phyloP scores from a whole-genome alignment of 2,113 vertebrate species.

The Entomyzon cyanotis region DNA sequence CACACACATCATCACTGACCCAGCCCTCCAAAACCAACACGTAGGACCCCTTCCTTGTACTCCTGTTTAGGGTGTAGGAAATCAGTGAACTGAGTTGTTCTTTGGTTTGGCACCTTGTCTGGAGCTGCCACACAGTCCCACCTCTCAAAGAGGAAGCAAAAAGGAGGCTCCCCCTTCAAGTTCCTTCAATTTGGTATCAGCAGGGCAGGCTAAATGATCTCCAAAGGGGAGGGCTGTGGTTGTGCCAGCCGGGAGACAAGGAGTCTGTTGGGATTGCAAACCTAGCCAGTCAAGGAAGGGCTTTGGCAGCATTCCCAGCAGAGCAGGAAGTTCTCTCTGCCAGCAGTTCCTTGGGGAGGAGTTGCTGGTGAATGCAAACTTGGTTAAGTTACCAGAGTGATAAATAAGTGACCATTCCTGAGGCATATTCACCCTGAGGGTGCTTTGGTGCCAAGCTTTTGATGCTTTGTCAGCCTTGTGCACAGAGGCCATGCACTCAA shows the following conservation, averaged over 20 bases:
- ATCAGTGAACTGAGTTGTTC: not conserved
- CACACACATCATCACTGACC: not conserved
- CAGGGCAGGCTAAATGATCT: not conserved
- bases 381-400: accelerated
- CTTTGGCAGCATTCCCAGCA: constrained; percentile 2
- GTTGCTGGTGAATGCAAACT: not conserved
- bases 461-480: no score
- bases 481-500: not conserved
- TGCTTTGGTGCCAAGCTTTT: not conserved
- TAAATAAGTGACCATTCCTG: not conserved
- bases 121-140: not conserved
- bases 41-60: not conserved
- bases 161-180: not conserved
- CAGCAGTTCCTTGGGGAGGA: not conserved
- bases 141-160: not conserved
- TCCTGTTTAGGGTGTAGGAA: not conserved
- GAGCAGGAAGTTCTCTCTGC: not conserved
- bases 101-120: not conserved
- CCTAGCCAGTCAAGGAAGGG: not conserved
- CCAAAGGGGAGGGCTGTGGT: not conserved
- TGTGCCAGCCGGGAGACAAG: not conserved
- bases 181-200: accelerated
- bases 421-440: not conserved
- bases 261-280: not conserved
- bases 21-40: not conserved